Conservation (phyloP, 2,113 vertebrate genomes). For the Leptobrachium leishanense region DNA sequence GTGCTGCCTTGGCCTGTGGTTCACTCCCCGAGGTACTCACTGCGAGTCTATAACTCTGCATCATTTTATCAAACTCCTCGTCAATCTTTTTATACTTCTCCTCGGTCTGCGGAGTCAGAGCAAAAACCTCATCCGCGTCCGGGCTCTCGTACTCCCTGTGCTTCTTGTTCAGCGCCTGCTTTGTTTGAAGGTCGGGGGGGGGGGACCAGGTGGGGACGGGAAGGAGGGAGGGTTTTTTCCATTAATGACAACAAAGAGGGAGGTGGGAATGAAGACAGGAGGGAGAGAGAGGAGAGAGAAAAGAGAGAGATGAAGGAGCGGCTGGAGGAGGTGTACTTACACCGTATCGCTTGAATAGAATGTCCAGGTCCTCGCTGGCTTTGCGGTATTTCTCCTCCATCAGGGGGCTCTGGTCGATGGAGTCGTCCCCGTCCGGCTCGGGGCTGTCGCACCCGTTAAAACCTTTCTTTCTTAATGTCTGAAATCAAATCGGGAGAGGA, state of each 20-base stretch:
- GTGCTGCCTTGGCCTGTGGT: slow-evolving; percentile 59
- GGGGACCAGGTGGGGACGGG: slow-evolving; percentile 4
- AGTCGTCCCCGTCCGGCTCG: slow-evolving; percentile 95
- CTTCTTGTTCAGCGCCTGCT: slow-evolving; percentile 98
- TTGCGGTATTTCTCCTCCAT: slow-evolving; percentile 96
- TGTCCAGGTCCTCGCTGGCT: slow-evolving; percentile 91
- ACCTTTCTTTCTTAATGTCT: slow-evolving; percentile 98
- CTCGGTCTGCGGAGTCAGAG: slow-evolving; percentile 96
- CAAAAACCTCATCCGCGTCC: slow-evolving; percentile 92
- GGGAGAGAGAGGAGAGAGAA: slow-evolving; percentile 53
- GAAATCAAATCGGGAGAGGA: slow-evolving; percentile 65
- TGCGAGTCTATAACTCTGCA: slow-evolving; percentile 99
- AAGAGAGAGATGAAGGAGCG: slow-evolving; percentile 55
- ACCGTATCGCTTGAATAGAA: slow-evolving; percentile 94
- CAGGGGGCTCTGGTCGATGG: slow-evolving; percentile 93
- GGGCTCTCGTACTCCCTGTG: slow-evolving; percentile 97
- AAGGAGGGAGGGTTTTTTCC: slow-evolving; percentile 9
- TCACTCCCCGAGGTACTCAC: slow-evolving; percentile 84
- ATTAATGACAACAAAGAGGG: neutral
- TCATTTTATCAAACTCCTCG: slow-evolving; percentile 99
- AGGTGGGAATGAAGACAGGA: neutral
- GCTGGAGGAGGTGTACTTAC: slow-evolving; percentile 79
- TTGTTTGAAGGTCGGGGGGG: slow-evolving; percentile 52
- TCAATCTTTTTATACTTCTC: slow-evolving; percentile 99
- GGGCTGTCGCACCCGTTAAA: slow-evolving; percentile 99